Conservation (phyloP, 2,113 vertebrate genomes). For the Bolborhynchus lineola region DNA sequence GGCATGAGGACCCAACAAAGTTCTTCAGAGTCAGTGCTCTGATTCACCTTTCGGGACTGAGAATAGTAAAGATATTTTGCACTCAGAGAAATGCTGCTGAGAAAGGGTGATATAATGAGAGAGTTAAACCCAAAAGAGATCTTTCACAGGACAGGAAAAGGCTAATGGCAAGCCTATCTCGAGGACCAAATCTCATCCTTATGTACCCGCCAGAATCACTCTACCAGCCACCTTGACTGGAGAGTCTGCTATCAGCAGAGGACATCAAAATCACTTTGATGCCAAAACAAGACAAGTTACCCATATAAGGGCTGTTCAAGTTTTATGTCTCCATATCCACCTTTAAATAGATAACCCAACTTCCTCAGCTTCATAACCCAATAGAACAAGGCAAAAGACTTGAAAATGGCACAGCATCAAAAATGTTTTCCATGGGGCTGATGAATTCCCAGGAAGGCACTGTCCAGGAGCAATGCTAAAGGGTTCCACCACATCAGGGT, state of each 20-base stretch:
- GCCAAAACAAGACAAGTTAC: background rate
- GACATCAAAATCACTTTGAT: background rate
- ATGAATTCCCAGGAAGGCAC: rapidly evolving
- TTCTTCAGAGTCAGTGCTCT: background rate
- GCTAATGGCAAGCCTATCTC: background rate
- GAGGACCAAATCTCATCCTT: background rate
- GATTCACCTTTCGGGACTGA: background rate
- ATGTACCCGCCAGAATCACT: background rate
- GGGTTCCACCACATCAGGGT: background rate
- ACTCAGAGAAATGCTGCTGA: background rate
- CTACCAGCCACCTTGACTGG: background rate
- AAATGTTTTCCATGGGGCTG: background rate
- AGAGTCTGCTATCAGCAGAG: background rate
- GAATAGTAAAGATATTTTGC: background rate
- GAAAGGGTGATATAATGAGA: background rate
- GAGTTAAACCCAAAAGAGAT: too few species aligned
- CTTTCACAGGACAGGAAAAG: background rate
- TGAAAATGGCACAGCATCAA: rapidly evolving
- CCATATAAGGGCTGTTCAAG: background rate
- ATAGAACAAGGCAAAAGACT: background rate
- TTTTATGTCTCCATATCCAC: background rate
- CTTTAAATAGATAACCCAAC: rapidly evolving
- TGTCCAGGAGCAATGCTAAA: too few species aligned
- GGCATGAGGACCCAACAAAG: rapidly evolving
- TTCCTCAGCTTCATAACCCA: background rate